Evolutionary conservation across 2,888 invertebrate genomes (phyloP).

Genomic region (Orthosia gracilis): DNA sequence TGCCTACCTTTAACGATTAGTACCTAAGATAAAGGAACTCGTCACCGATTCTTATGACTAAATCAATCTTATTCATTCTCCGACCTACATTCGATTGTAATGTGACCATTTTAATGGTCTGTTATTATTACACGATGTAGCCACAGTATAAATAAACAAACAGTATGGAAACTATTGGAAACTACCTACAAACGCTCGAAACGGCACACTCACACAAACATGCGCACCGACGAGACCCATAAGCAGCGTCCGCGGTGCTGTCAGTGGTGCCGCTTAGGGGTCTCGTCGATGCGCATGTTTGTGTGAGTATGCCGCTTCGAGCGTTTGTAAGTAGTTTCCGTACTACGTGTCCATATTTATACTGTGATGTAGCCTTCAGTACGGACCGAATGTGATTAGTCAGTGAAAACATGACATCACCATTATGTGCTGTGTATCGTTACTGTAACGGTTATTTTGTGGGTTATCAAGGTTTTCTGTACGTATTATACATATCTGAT

Average conservation of each 20-base stretch:
- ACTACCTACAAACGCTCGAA: too few species aligned
- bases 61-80: conserved; percentile 47
- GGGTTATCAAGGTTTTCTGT: conserved; percentile 34
- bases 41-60: conserved; percentile 14
- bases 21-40: not conserved
- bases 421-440: conserved; percentile 59
- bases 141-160: not conserved
- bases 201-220: too few species aligned
- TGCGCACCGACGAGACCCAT: too few species aligned
- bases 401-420: conserved; percentile 71
- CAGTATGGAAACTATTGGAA: too few species aligned
- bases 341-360: too few species aligned
- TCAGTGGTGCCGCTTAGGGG: too few species aligned
- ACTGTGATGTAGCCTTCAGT: conserved; percentile 65
- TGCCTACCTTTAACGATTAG: too few species aligned
- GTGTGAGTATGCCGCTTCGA: too few species aligned
- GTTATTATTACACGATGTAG: conserved; percentile 51
- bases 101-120: conserved; percentile 70
- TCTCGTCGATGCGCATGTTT: too few species aligned
- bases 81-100: conserved; percentile 67
- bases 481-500: conserved; percentile 8
- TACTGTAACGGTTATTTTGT: conserved; percentile 35
- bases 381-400: conserved; percentile 67
- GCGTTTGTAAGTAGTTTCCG: too few species aligned
- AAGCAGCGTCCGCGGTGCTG: too few species aligned